Evolutionary conservation across 92 coral and sea anemone genomes (phyloP).

Genomic region (Actinostola sp.): DNA sequence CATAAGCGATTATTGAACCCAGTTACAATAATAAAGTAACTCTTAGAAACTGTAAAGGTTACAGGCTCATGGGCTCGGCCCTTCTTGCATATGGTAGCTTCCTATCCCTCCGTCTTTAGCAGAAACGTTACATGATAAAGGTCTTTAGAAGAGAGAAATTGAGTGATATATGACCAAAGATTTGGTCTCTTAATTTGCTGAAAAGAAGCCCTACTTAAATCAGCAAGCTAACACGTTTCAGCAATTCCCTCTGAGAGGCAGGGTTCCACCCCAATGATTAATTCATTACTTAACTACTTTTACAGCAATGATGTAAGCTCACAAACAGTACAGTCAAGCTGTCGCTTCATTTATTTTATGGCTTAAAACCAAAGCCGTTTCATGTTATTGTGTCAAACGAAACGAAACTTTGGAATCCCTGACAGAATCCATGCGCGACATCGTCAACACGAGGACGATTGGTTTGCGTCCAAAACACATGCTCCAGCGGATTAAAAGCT

Average conservation of each 20-base stretch:
- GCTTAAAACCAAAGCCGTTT: constrained; percentile 4
- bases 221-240: neutral
- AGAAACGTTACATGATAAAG: no score
- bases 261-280: neutral
- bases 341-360: constrained; percentile 12
- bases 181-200: no score
- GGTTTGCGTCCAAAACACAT: constrained; percentile 10
- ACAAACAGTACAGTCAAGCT: neutral
- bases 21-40: no score
- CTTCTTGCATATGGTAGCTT: no score
- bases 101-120: no score
- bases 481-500: constrained; percentile 34
- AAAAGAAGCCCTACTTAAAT: no score
- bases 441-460: constrained; percentile 1
- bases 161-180: no score
- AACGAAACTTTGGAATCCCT: constrained; percentile 15
- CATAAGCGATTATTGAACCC: neutral
- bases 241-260: neutral
- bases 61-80: no score
- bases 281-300: neutral
- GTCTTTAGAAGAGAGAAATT: no score
- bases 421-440: constrained; percentile 28
- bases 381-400: constrained; percentile 11
- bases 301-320: neutral
- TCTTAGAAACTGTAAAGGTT: no score